phyloP scores from a whole-genome alignment of 2,113 vertebrate genomes.

The Nesogale talazaci region DNA sequence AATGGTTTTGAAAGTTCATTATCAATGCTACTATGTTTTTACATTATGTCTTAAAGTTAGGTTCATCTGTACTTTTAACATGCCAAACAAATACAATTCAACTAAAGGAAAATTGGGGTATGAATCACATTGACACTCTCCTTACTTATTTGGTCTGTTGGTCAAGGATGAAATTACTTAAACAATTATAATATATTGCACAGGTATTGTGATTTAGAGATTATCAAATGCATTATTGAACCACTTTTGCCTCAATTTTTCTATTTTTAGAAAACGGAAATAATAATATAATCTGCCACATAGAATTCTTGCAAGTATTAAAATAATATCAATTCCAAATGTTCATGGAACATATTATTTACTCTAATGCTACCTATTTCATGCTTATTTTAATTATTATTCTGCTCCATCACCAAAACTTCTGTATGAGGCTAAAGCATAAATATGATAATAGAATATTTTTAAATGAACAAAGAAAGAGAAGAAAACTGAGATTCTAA shows the following conservation, averaged over 20 bases:
- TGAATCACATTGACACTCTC: background rate
- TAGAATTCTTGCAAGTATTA: background rate
- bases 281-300: background rate
- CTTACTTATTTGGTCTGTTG: background rate
- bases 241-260: background rate
- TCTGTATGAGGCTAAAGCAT: background rate
- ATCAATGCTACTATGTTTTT: background rate
- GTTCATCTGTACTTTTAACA: background rate
- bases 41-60: background rate
- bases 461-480: background rate
- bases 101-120: constrained; percentile 1
- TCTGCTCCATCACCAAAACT: background rate
- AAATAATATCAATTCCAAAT: background rate
- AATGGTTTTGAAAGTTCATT: background rate
- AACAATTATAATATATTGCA: background rate
- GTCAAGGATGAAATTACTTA: background rate
- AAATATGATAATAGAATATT: background rate
- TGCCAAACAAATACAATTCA: background rate
- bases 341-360: background rate
- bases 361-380: background rate
- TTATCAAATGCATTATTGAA: constrained; percentile 15
- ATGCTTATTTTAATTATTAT: background rate
- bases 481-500: background rate
- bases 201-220: background rate
- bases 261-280: background rate